Evolutionary conservation across 2,888 invertebrate genomes (phyloP), one percentile per base, ranked within the genome.

Genomic region (Adineta ricciae): DNA sequence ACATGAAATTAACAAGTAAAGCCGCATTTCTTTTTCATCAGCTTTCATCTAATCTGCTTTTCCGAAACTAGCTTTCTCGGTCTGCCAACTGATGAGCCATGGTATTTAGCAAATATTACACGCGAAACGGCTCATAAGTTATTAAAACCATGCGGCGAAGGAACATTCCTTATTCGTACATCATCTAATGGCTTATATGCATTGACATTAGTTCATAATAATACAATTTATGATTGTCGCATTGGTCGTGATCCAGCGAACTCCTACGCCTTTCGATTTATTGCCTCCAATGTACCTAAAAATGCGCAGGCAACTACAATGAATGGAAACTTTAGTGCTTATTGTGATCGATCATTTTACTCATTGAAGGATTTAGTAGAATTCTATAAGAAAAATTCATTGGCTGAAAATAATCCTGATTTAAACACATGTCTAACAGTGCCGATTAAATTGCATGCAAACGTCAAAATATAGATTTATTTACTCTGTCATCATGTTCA

Each of bases 171-270:
- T 21, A 64, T 86, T 24, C 52, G 86, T 38, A 41, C 36, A 24
- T 82, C 82, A 41, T 84, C 84, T 11, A 84, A 84, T 83, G 82
- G 64, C 32, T 46, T 54, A 32, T 86, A 86, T 64, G 83, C 83
- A 56, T 41, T 86, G 24, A 85, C 83, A 49, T 41, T 85, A 50
- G 82, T 84, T 11, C 32, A 56, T 41, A 52, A 85, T 27, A 72
- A 32, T 36, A 36, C 73, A 41, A 82, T 85, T 19, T 82, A 84
- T 32, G 83, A 85, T 85, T 83, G 83, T 41, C 73, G 83, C 19
- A 85, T 85, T 38, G 78, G 78, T n/a, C 78, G 78, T n/a, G 85
- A 85, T 36, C 73, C 73, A 83, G 84, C 56, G 82, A 73, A 84
- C 41, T 50, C 52, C 21, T 83, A 83, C 46, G 83, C 73, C 14